Conservation (phyloP, 1,140 invertebrate genomes). For the Metaphire vulgaris region DNA sequence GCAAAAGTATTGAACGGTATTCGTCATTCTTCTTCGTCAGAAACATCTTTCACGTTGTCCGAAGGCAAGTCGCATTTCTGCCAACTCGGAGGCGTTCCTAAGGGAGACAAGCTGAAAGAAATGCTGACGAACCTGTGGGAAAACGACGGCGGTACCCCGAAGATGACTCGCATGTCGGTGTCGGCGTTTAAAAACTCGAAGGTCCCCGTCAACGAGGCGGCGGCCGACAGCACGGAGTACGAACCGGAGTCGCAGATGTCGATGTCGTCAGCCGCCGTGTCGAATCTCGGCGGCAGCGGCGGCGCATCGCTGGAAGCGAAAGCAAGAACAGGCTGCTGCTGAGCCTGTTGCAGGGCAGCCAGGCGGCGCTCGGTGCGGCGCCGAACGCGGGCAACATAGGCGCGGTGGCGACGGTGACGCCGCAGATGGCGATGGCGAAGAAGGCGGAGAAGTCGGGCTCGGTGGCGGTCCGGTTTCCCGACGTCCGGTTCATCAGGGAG, state of each 20-base stretch:
- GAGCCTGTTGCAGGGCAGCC: conserved; percentile 67
- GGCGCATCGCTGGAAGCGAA: conserved; percentile 53
- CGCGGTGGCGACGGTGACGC: conserved; percentile 7
- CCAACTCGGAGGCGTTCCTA: background rate
- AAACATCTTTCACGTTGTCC: conserved; percentile 41
- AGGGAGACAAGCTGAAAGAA: conserved; percentile 31
- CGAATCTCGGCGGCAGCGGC: too few species aligned
- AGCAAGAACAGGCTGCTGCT: conserved; percentile 79
- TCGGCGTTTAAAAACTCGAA: conserved; percentile 22
- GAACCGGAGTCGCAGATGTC: conserved; percentile 25
- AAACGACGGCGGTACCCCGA: conserved; percentile 31
- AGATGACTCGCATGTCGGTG: conserved; percentile 35
- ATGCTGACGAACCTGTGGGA: conserved; percentile 33
- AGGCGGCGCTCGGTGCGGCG: conserved; percentile 63
- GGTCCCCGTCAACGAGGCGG: conserved; percentile 32
- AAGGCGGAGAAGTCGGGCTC: background rate
- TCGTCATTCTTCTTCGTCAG: conserved; percentile 36
- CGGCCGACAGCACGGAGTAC: conserved; percentile 37
- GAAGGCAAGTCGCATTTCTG: conserved; percentile 38
- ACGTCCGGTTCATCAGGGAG: background rate
- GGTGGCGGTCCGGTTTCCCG: too few species aligned
- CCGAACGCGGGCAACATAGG: conserved; percentile 40
- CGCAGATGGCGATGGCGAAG: conserved; percentile 20
- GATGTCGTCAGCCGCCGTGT: too few species aligned
- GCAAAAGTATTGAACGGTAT: conserved; percentile 55